Evolutionary conservation across 2,113 vertebrate genomes (phyloP).

Genomic region (Solenodon paradoxus): DNA sequence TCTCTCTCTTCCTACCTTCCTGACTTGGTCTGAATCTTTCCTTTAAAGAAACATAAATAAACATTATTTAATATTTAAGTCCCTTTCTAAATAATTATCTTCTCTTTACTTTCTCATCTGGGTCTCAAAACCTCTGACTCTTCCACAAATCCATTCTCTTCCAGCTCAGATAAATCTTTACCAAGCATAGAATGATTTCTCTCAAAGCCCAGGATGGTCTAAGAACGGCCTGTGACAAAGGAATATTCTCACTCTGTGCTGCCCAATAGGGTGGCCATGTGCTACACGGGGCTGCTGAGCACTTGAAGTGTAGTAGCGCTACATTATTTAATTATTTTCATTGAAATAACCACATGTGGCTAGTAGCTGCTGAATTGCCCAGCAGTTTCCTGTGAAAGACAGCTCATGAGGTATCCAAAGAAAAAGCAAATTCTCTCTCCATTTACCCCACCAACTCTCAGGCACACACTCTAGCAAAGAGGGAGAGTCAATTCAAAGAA

Average conservation of each 20-base stretch:
- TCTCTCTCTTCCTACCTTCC: too few relatives aligned
- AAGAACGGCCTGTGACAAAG: not conserved
- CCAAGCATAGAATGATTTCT: not conserved
- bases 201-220: not conserved
- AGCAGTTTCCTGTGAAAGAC: not conserved
- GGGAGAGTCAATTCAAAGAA: not conserved
- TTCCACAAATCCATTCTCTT: not conserved
- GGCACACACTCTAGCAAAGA: not conserved
- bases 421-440: not conserved
- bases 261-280: not conserved
- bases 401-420: not conserved
- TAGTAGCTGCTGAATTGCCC: not conserved
- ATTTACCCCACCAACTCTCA: not conserved
- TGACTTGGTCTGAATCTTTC: too few relatives aligned
- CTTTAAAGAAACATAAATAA: too few relatives aligned
- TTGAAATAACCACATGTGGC: not conserved
- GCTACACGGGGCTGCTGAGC: not conserved
- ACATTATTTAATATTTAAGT: not conserved
- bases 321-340: not conserved
- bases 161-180: not conserved
- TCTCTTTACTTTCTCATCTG: not conserved
- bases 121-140: not conserved
- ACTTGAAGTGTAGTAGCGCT: not conserved
- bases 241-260: not conserved
- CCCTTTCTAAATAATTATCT: not conserved